phyloP scores from a whole-genome alignment of 2,888 invertebrate genomes.

The Anoncus sp. region DNA sequence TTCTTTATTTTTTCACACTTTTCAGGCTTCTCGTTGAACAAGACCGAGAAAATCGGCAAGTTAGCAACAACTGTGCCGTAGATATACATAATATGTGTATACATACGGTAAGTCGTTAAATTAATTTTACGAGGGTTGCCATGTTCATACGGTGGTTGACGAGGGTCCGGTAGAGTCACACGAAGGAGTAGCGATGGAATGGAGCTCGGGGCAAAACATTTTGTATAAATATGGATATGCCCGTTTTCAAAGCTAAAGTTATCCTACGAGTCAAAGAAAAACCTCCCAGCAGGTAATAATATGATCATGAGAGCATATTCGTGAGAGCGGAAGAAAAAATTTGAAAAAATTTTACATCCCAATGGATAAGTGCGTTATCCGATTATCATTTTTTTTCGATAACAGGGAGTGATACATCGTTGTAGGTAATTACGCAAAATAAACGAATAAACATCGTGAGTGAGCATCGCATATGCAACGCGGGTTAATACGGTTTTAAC shows the following conservation, averaged over 20 bases:
- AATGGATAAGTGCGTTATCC: neutral
- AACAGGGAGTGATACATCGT: conserved; percentile 20
- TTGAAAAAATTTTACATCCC: neutral
- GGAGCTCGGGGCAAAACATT: conserved; percentile 6
- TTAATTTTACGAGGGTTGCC: too few relatives aligned
- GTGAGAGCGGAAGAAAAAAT: neutral
- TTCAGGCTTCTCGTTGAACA: conserved; percentile 6
- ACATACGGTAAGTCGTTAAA: too few relatives aligned
- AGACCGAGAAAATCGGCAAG: conserved; percentile 16
- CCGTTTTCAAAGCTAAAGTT: conserved; percentile 17
- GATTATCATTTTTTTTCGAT: conserved; percentile 14
- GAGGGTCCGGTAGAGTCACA: conserved; percentile 18
- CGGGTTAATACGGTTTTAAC: conserved; percentile 46
- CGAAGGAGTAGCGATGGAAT: conserved; percentile 21
- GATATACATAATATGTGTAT: neutral
- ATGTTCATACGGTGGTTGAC: conserved; percentile 39
- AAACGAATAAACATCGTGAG: conserved; percentile 32
- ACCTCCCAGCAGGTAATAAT: conserved; percentile 1
- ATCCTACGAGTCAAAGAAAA: conserved; percentile 17
- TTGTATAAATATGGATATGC: conserved; percentile 58
- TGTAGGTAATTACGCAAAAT: conserved; percentile 29
- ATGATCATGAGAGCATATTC: neutral
- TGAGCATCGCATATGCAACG: neutral
- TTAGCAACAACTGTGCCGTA: neutral
- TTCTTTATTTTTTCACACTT: neutral